Evolutionary conservation across 1,140 invertebrate genomes (phyloP).

Genomic region (Pantala flavescens): DNA sequence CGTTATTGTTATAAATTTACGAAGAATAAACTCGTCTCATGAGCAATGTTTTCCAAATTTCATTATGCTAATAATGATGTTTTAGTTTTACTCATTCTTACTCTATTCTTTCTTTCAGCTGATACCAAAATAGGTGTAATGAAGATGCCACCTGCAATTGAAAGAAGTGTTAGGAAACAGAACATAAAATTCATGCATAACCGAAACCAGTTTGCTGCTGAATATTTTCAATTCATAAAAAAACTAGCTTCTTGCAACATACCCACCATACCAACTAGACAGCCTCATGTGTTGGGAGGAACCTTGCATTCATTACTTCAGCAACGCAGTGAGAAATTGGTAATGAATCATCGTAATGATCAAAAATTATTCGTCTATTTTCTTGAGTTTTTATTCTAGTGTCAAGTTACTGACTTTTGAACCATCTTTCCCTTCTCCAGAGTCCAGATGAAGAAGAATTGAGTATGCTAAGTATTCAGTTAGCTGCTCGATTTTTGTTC

Average conservation of each 20-base stretch:
- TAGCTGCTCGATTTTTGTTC: conserved; percentile 89
- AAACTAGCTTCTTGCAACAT: conserved; percentile 65
- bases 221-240: conserved; percentile 89
- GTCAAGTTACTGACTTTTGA: neutral
- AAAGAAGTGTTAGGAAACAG: conserved; percentile 68
- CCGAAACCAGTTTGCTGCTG: conserved; percentile 78
- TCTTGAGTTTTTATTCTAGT: neutral
- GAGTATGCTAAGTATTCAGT: conserved; percentile 76
- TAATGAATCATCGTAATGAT: conserved; percentile 26
- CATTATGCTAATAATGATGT: neutral
- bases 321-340: conserved; percentile 35
- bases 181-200: conserved; percentile 92
- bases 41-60: neutral
- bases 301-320: neutral
- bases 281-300: conserved; percentile 29
- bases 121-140: conserved; percentile 40
- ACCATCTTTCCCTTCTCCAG: conserved; percentile 35
- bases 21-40: too few relatives aligned
- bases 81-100: conserved; percentile 18
- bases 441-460: conserved; percentile 72
- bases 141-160: conserved; percentile 64
- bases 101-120: conserved; percentile 28
- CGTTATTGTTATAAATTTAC: neutral
- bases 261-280: conserved; percentile 33
- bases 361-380: too few relatives aligned